These are phyloP conservation scores for Nerophis ophidion DNA, from an alignment of 2,113 vertebrate genomes.

Conservation along the genomic window DNA sequence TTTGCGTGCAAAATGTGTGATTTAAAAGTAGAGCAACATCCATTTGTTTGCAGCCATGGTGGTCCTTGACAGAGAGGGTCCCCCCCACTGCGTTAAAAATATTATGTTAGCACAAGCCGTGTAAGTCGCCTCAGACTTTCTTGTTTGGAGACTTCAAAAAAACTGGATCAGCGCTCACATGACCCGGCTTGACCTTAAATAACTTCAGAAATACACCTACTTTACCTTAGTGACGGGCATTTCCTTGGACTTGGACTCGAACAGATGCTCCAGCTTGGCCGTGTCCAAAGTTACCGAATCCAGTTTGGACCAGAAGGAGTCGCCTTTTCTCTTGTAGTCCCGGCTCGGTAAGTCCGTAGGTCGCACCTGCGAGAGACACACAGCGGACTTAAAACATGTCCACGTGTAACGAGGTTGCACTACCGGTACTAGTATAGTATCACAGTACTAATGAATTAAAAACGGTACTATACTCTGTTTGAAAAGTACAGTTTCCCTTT, in stretches of 20 bases:
- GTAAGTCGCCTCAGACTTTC: slow-evolving; percentile 12
- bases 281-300: slow-evolving; percentile 91
- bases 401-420: background rate
- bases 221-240: slow-evolving; percentile 90
- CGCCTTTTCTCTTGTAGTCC: slow-evolving; percentile 78
- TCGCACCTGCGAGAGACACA: slow-evolving; percentile 69
- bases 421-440: too few relatives aligned
- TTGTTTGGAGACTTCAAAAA: slow-evolving; percentile 33
- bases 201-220: background rate
- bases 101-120: background rate
- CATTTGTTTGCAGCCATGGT: slow-evolving; percentile 9
- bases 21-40: background rate
- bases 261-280: slow-evolving; percentile 90
- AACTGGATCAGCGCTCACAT: slow-evolving; percentile 7
- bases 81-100: slow-evolving; percentile 7
- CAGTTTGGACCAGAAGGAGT: slow-evolving; percentile 93
- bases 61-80: slow-evolving; percentile 14
- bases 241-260: slow-evolving; percentile 96
- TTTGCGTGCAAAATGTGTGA: background rate
- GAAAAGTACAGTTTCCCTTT: too few relatives aligned
- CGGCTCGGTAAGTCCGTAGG: slow-evolving; percentile 81
- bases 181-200: slow-evolving; percentile 19
- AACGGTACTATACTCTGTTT: too few relatives aligned
- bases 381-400: background rate
- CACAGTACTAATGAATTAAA: too few relatives aligned